These are phyloP conservation scores for Limnodromus scolopaceus DNA, from an alignment of 2,797 vertebrate genomes.

Conservation along the genomic window DNA sequence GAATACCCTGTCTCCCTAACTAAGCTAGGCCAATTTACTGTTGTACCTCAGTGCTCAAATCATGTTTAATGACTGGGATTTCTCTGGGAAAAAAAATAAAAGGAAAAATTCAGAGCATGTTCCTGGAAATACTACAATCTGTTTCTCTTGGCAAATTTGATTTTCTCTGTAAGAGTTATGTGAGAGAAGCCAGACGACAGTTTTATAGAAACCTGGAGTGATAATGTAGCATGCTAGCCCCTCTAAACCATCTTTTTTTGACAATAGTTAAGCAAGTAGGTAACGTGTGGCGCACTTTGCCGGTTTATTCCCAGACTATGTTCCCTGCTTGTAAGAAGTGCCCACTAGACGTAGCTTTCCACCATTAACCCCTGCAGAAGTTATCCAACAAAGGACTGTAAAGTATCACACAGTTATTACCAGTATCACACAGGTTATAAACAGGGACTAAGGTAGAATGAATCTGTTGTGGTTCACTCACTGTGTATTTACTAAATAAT, in stretches of 20 bases:
- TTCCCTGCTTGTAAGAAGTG: neutral
- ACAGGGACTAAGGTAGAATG: neutral
- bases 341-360: neutral
- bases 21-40: constrained; percentile 15
- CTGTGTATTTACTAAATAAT: neutral
- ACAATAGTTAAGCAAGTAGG: neutral
- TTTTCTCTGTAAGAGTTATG: constrained; percentile 15
- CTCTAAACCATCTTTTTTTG: neutral
- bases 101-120: neutral
- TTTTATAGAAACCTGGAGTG: neutral
- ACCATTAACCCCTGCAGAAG: neutral
- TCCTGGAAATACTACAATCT: constrained; percentile 22
- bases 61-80: constrained; percentile 47
- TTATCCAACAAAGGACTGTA: neutral
- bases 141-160: constrained; percentile 40
- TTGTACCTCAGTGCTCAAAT: constrained; percentile 45
- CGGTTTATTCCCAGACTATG: neutral
- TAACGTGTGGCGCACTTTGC: neutral
- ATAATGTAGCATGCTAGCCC: neutral
- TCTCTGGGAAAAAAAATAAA: neutral
- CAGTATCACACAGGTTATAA: neutral
- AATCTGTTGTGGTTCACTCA: neutral
- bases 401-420: neutral
- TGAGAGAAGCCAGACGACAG: neutral
- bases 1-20: neutral